Conservation (phyloP, 2,797 vertebrate genomes). For the Serranus cabrilla region DNA sequence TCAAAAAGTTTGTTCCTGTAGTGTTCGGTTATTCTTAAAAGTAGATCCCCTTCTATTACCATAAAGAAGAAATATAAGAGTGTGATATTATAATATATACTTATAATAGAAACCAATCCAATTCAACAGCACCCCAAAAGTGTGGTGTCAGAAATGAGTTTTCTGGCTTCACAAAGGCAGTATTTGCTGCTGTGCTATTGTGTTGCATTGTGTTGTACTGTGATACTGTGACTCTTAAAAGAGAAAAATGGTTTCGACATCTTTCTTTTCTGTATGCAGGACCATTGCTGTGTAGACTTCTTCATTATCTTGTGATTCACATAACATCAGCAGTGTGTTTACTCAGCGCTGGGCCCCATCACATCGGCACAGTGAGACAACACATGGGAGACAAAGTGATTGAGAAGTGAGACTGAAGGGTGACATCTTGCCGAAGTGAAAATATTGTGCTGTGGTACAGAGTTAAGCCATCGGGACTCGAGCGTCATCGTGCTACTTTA, state of each 20-base stretch:
- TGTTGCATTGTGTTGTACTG: neutral
- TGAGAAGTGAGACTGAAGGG: conserved; percentile 43
- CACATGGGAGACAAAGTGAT: conserved; percentile 43
- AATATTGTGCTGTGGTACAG: conserved; percentile 3
- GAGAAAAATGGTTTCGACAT: neutral
- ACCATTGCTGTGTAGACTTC: neutral
- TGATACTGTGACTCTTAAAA: neutral
- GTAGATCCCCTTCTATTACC: neutral
- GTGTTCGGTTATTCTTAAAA: conserved; percentile 18
- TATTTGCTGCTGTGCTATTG: neutral
- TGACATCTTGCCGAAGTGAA: conserved; percentile 45
- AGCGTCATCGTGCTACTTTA: conserved; percentile 38
- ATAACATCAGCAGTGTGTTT: conserved; percentile 29
- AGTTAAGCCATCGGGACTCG: conserved; percentile 31
- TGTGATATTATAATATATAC: neutral
- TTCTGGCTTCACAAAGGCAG: neutral
- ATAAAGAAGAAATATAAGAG: neutral
- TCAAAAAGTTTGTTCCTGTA: conserved; percentile 28
- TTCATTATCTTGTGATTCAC: conserved; percentile 36
- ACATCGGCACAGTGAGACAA: conserved; percentile 1
- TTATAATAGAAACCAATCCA: no score
- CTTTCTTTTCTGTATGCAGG: conserved; percentile 2
- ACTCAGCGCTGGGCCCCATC: neutral
- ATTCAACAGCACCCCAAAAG: neutral
- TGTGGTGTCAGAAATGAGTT: neutral